A percentile compares a stretch with the other conserved stretches of the same genome.
Conservation (phyloP, 2,888 invertebrate species). For the Panopea generosa region DNA sequence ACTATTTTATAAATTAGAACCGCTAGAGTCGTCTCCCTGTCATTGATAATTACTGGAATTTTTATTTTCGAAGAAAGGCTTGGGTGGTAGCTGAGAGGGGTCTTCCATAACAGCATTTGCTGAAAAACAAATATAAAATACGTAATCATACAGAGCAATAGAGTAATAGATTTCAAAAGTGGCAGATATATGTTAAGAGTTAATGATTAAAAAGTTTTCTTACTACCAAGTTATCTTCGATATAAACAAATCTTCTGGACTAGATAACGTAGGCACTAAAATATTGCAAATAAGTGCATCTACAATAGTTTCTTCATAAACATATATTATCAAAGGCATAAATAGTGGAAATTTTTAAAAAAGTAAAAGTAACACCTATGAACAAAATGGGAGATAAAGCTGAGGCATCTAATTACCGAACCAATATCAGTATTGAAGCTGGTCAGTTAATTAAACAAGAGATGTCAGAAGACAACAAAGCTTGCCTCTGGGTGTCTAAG, state of each 20-base stretch:
- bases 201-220: background rate
- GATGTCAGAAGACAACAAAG: too few species aligned
- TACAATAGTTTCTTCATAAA: background rate
- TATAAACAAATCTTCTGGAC: too few species aligned
- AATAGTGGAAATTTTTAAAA: too few species aligned
- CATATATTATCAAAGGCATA: too few species aligned
- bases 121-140: too few species aligned
- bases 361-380: too few species aligned
- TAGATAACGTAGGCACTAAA: background rate
- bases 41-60: constrained; percentile 57
- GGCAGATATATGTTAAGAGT: background rate
- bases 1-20: constrained; percentile 5
- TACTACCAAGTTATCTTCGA: background rate
- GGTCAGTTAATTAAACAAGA: too few species aligned
- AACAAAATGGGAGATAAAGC: too few species aligned
- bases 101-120: constrained; percentile 66
- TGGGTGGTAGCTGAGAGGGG: constrained; percentile 67
- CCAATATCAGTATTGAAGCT: too few species aligned
- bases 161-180: background rate
- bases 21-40: constrained; percentile 58
- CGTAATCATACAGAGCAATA: too few species aligned
- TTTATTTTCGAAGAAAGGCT: constrained; percentile 33
- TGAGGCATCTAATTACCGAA: too few species aligned
- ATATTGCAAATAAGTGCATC: background rate
- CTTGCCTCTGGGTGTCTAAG: too few species aligned